Evolutionary conservation across 2,797 vertebrate genomes (phyloP).

Genomic region (Coluber constrictor): DNA sequence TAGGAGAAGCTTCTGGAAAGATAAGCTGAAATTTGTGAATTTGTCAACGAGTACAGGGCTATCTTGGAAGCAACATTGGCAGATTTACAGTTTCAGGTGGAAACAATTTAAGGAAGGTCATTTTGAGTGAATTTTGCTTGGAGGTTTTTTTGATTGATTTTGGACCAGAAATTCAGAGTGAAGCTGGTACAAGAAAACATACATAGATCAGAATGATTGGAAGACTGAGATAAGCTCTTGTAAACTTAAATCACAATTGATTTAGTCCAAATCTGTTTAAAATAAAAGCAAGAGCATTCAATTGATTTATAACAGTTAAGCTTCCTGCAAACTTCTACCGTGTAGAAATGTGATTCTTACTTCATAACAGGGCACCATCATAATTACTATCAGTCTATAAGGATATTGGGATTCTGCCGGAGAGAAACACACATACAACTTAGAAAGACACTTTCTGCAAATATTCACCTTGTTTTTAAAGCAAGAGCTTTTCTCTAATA

Average conservation of each 20-base stretch:
- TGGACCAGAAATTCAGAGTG: slow-evolving; percentile 13
- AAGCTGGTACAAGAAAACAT: neutral
- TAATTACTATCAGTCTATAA: neutral
- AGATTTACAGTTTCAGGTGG: slow-evolving; percentile 12
- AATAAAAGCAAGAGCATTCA: neutral
- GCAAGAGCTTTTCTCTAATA: neutral
- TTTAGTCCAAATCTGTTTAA: neutral
- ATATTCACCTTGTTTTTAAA: neutral
- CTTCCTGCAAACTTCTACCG: neutral
- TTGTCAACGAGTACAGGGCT: neutral
- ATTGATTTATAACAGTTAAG: neutral
- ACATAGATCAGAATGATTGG: slow-evolving; percentile 10
- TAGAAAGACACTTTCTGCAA: neutral
- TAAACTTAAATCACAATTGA: slow-evolving; percentile 18
- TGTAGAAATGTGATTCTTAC: neutral
- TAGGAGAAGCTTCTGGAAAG: neutral
- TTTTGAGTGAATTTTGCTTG: slow-evolving; percentile 11
- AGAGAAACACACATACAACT: neutral
- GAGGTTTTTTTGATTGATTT: slow-evolving; percentile 21
- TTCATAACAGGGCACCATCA: neutral
- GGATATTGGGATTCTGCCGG: neutral
- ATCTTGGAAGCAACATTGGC: neutral
- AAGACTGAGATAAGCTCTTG: slow-evolving; percentile 19
- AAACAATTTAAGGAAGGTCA: neutral
- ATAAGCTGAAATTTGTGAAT: slow-evolving; percentile 31